phyloP scores from a whole-genome alignment of 2,888 invertebrate genomes.

The Oscheius sp. region DNA sequence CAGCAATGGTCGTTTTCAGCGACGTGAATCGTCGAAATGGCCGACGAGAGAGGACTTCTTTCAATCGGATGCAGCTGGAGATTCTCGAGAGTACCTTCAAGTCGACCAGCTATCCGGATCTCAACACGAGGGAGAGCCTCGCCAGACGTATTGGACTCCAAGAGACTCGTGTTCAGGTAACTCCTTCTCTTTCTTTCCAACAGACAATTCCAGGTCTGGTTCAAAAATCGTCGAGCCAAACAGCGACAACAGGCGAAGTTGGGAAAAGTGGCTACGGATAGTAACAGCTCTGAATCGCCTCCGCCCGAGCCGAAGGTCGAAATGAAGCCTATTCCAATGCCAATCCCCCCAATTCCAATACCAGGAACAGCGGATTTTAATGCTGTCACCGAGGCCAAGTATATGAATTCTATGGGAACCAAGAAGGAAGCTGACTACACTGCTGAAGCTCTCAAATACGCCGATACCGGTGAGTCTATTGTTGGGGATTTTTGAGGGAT shows the following conservation, averaged over 20 bases:
- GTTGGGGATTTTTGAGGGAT: too few relatives aligned
- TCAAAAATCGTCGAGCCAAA: constrained; percentile 64
- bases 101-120: constrained; percentile 50
- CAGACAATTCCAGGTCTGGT: constrained; percentile 57
- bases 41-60: constrained; percentile 50
- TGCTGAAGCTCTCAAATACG: background rate
- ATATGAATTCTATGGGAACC: background rate
- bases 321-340: constrained; percentile 33
- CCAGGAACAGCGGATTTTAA: constrained; percentile 53
- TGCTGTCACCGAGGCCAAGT: constrained; percentile 38
- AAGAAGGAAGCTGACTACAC: constrained; percentile 16
- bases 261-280: background rate
- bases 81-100: constrained; percentile 49
- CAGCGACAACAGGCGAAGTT: constrained; percentile 39
- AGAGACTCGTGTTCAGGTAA: constrained; percentile 51
- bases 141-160: constrained; percentile 43
- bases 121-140: constrained; percentile 43
- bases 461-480: background rate
- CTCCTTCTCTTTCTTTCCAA: constrained; percentile 3
- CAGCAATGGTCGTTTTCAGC: constrained; percentile 7
- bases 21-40: constrained; percentile 29
- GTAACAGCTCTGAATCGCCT: constrained; percentile 21
- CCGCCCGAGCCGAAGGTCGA: constrained; percentile 42
- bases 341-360: constrained; percentile 36
- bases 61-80: constrained; percentile 48